A percentile compares a stretch with the other conserved stretches of the same genome.
phyloP scores from a whole-genome alignment of 2,888 invertebrate species.

The Ochlodes sylvanus region DNA sequence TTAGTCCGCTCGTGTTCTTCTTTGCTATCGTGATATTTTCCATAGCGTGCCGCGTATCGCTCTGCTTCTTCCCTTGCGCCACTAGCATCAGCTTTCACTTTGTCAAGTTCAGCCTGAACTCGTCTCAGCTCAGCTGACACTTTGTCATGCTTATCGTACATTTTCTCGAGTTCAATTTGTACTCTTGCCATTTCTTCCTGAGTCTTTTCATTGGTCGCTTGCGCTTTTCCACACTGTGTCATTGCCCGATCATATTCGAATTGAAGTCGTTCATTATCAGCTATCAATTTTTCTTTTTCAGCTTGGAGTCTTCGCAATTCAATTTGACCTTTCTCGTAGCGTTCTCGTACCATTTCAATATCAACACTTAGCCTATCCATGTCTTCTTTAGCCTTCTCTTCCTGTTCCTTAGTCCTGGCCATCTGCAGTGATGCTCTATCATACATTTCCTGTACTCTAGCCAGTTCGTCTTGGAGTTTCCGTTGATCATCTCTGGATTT shows the following conservation, averaged over 20 bases:
- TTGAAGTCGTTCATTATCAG: slow-evolving; percentile 93
- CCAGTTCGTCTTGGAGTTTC: slow-evolving; percentile 94
- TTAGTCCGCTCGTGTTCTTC: slow-evolving; percentile 92
- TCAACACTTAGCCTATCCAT: slow-evolving; percentile 91
- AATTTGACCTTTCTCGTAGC: slow-evolving; percentile 94
- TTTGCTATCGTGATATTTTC: slow-evolving; percentile 91
- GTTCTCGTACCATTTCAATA: slow-evolving; percentile 93
- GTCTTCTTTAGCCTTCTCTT: slow-evolving; percentile 95
- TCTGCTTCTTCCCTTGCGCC: slow-evolving; percentile 92
- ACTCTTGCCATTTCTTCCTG: slow-evolving; percentile 95
- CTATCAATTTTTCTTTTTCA: slow-evolving; percentile 93
- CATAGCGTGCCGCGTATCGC: slow-evolving; percentile 88
- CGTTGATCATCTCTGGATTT: slow-evolving; percentile 94
- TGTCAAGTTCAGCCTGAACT: slow-evolving; percentile 91
- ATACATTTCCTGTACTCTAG: slow-evolving; percentile 94
- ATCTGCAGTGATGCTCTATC: slow-evolving; percentile 94
- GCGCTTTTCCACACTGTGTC: slow-evolving; percentile 93
- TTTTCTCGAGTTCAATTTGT: slow-evolving; percentile 94
- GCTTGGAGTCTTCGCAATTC: slow-evolving; percentile 92
- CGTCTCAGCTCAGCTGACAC: slow-evolving; percentile 92
- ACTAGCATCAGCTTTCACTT: slow-evolving; percentile 89
- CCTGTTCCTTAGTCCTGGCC: slow-evolving; percentile 93
- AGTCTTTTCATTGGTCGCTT: slow-evolving; percentile 93
- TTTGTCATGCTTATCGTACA: slow-evolving; percentile 96
- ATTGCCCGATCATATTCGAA: slow-evolving; percentile 95